Percentiles rank a stretch among this genome's conserved stretches.
Evolutionary conservation across 2,888 invertebrate genomes (phyloP).

Genomic region (Ectemnius cavifrons): DNA sequence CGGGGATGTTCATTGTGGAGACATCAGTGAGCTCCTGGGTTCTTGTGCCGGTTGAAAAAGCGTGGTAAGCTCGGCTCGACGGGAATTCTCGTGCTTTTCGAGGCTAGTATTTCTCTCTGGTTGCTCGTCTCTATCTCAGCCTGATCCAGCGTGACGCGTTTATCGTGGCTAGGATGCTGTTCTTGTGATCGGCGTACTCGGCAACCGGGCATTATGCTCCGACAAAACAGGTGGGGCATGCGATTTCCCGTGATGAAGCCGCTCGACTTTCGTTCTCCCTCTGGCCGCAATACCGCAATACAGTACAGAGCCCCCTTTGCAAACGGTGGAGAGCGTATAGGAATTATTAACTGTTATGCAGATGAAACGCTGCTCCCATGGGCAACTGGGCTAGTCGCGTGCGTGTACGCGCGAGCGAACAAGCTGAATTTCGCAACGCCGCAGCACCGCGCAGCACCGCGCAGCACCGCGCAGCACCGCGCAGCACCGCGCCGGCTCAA

Average conservation of each 20-base stretch:
- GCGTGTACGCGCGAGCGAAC: background rate
- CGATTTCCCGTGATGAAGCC: constrained; percentile 35
- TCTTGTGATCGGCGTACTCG: constrained; percentile 19
- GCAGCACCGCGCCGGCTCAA: constrained; percentile 1
- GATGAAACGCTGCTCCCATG: constrained; percentile 36
- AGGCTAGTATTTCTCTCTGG: background rate
- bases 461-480: too few species aligned
- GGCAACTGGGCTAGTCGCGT: constrained; percentile 6
- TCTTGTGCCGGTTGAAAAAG: background rate
- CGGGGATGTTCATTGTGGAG: too few species aligned
- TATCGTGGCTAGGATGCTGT: constrained; percentile 14
- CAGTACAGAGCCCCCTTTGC: background rate
- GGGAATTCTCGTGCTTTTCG: background rate
- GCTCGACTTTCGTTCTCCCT: constrained; percentile 6
- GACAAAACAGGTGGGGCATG: constrained; percentile 37
- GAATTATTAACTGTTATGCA: constrained; percentile 50
- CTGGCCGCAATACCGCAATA: constrained; percentile 7
- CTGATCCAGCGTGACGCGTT: constrained; percentile 21
- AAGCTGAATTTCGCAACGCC: constrained; percentile 22
- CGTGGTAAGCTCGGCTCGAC: background rate
- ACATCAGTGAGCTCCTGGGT: background rate
- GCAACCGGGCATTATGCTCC: constrained; percentile 24
- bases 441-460: too few species aligned
- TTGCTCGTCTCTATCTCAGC: background rate
- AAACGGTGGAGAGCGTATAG: constrained; percentile 33